Evolutionary conservation across 2,888 invertebrate species (phyloP), one percentile per base, ranked within the genome.

Genomic region (Perizoma affinitatum): DNA sequence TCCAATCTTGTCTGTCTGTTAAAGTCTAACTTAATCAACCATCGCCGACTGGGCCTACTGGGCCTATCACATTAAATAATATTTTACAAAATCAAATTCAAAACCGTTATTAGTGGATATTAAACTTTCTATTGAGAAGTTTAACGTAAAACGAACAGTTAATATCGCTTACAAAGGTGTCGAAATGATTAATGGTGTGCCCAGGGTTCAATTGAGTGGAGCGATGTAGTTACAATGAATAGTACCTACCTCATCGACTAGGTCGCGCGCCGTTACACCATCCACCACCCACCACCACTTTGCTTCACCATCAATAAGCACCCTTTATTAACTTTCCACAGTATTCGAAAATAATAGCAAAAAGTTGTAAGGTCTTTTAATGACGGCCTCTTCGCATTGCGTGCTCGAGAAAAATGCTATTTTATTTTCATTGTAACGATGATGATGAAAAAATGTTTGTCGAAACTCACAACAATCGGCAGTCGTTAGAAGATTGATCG

Each of bases 321-420:
- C 73, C 75, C 70, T 71, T 74, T 77, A 72, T 73, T 71, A 76
- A 82, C 74, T 79, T 77, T 75, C 75, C 74, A 71, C 73, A 69
- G 61, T 77, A 76, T 76, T 80, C 69, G 72, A 75, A 78, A 81
- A 81, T 84, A 83, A 82, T 78, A 80, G 75, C 72, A 72, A 78
- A 81, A 82, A 80, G 69, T 82, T 82, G 75, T 78, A 75, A 79
- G 79, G 69, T 72, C 76, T 79, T 78, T 81, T 79, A 82, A 80
- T 83, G 82, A 82, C 77, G 80, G 81, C 79, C 82, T 83, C 74
- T 74, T 70, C 71, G 66, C 67, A 74, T 79, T 68, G 78, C 79
- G 79, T 80, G 80, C 73, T 62, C 63, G 59, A 65, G 42, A 63
- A 67, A 65, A 57, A 35, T 51, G 64, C 60, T 60, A 60, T 56